Conservation (phyloP, 1,140 invertebrate genomes). For the Brachionus calyciflorus region DNA sequence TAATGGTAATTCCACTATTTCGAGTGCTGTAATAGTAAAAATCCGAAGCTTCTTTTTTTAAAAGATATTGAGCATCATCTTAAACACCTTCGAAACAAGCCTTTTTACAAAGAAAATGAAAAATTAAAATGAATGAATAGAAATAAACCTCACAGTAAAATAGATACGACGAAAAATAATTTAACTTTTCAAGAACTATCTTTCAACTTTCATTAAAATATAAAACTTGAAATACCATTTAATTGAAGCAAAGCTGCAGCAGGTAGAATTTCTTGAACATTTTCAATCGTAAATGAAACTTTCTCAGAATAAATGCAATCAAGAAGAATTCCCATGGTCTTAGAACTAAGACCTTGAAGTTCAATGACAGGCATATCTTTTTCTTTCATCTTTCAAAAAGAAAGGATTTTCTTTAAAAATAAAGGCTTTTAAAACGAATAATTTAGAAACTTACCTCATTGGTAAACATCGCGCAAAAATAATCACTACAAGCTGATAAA, state of each 20-base stretch:
- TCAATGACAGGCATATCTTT: constrained; percentile 69
- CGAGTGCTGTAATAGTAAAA: no score
- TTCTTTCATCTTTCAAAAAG: constrained; percentile 55
- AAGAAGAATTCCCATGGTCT: constrained; percentile 74
- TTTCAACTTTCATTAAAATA: no score
- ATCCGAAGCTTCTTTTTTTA: no score
- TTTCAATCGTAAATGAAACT: constrained; percentile 68
- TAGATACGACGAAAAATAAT: no score
- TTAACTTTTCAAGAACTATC: no score
- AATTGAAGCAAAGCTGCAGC: constrained; percentile 58
- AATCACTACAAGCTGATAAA: constrained; percentile 49
- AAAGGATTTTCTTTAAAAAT: background rate
- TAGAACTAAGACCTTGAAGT: constrained; percentile 73
- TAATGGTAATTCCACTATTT: no score
- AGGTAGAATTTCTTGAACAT: constrained; percentile 81
- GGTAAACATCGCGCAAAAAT: constrained; percentile 50
- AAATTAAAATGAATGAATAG: no score
- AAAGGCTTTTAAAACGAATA: background rate
- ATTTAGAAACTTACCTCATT: constrained; percentile 45
- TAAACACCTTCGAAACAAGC: no score
- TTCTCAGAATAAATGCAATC: constrained; percentile 88
- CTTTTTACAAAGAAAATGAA: no score
- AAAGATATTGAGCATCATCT: no score
- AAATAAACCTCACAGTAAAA: no score
- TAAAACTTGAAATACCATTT: no score